Base-by-base conservation (phyloP, 2,888 invertebrate genomes). In the Choreutis nemorana region DNA sequence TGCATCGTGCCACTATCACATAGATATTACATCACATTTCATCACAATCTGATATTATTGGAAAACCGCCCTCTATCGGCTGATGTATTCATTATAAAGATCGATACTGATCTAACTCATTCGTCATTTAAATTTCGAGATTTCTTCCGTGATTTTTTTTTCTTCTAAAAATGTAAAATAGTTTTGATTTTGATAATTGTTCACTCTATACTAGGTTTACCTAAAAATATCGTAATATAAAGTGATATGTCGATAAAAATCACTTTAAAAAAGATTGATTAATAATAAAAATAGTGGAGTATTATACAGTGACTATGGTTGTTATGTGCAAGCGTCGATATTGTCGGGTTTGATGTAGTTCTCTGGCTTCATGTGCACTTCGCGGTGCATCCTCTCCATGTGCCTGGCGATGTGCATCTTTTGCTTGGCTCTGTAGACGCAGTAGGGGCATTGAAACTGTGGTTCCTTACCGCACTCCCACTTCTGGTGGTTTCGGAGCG, bases 391-490 rank as follows among this genome's bases (percentile, higher is more conserved):
- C 36, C 90, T 81, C 65, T 90, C 89, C 86, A 90, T 89, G 66
- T 90, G 90, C 31, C 89, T 81, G 30, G 88, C 88, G 62, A 90
- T 89, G 64, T 90, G 89, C 89, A 90, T 90, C 78, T 90, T 90
- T 65, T 90, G 89, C 58, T 90, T 90, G 54, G 90, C 90, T 50
- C 89, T 84, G 64, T 90, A 90, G n/a, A 87, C 87, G 70, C 91
- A 91, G 70, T 87, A 89, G 12, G 87, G 87, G 62, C 91, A 91
- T 56, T 87, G 87, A 64, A 90, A 90, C 65, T 89, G 89, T 11
- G 90, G 90, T 65, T 90, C 90, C 63, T 90, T 90, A 54, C 90
- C 89, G 66, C 90, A 90, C 68, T 90, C 90, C 90, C 90, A 90
- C 65, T 90, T 90, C 79, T 89, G 89, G 59, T 90, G 90, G 64